Percentiles rank a stretch among this genome's conserved stretches.
Conservation (phyloP, 1,140 invertebrate genomes). For the Oscheius sp. region DNA sequence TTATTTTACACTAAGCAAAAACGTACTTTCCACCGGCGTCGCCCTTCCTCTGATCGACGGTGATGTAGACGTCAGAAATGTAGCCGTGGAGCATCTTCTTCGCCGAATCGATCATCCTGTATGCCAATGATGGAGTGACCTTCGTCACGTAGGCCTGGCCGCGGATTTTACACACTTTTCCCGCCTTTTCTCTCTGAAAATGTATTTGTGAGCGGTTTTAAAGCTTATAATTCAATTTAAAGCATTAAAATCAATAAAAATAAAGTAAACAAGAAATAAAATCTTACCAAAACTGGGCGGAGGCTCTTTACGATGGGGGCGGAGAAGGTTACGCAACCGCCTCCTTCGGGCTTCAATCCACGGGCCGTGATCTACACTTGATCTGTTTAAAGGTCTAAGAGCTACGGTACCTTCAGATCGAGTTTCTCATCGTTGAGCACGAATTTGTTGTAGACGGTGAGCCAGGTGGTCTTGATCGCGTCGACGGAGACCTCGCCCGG, state of each 20-base stretch:
- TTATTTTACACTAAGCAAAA: not conserved
- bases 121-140: constrained; percentile 81
- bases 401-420: constrained; percentile 72
- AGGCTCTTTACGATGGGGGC: constrained; percentile 76
- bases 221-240: not conserved
- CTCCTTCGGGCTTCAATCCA: constrained; percentile 80
- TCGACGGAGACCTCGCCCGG: constrained; percentile 61
- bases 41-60: constrained; percentile 84
- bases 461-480: constrained; percentile 54
- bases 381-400: constrained; percentile 13
- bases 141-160: constrained; percentile 79
- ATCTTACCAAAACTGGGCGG: constrained; percentile 68
- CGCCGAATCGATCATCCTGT: constrained; percentile 82
- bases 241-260: not conserved
- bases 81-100: constrained; percentile 87
- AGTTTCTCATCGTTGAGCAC: constrained; percentile 82
- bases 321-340: constrained; percentile 82
- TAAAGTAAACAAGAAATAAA: constrained; percentile 1
- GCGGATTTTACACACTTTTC: constrained; percentile 88
- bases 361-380: constrained; percentile 69
- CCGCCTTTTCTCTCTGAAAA: constrained; percentile 69
- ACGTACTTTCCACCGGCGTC: constrained; percentile 77
- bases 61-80: constrained; percentile 90
- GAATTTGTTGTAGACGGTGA: constrained; percentile 67
- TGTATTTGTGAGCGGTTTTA: not conserved